These are phyloP conservation scores for Pseudopleuronectes americanus DNA, from an alignment of 2,797 vertebrate genomes.

Conservation along the genomic window DNA sequence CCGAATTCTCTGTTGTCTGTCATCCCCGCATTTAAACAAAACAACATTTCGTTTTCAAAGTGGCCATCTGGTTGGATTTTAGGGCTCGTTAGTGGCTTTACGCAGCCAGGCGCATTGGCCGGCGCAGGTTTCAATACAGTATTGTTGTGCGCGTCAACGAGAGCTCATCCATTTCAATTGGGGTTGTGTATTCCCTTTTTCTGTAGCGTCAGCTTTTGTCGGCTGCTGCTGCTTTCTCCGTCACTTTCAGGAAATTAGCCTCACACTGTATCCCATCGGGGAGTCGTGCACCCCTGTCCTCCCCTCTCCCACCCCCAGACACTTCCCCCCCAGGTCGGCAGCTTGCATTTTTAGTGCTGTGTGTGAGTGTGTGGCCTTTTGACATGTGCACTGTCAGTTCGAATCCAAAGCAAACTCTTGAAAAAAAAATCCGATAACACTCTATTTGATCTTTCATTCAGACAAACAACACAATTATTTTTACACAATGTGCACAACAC, in stretches of 20 bases:
- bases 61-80: constrained; percentile 45
- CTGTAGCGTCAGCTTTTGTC: constrained; percentile 26
- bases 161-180: constrained; percentile 65
- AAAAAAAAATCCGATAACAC: background rate
- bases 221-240: constrained; percentile 55
- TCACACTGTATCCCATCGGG: constrained; percentile 29
- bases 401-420: constrained; percentile 5
- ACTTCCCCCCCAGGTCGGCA: constrained; percentile 56
- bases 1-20: background rate
- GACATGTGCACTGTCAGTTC: constrained; percentile 48
- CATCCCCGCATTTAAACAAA: constrained; percentile 17
- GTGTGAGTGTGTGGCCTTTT: constrained; percentile 65
- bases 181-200: constrained; percentile 66
- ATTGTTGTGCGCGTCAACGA: constrained; percentile 57
- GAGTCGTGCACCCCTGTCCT: constrained; percentile 55
- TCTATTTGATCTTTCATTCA: background rate
- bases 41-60: constrained; percentile 12
- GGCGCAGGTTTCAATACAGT: constrained; percentile 39
- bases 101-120: constrained; percentile 33
- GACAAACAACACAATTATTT: background rate
- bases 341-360: constrained; percentile 64
- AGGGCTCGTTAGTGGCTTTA: constrained; percentile 45
- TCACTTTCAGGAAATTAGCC: constrained; percentile 72
- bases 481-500: too few relatives aligned
- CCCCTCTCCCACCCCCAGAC: constrained; percentile 7